phyloP scores from a whole-genome alignment of 2,888 invertebrate genomes.

The Cosmia pyralina region DNA sequence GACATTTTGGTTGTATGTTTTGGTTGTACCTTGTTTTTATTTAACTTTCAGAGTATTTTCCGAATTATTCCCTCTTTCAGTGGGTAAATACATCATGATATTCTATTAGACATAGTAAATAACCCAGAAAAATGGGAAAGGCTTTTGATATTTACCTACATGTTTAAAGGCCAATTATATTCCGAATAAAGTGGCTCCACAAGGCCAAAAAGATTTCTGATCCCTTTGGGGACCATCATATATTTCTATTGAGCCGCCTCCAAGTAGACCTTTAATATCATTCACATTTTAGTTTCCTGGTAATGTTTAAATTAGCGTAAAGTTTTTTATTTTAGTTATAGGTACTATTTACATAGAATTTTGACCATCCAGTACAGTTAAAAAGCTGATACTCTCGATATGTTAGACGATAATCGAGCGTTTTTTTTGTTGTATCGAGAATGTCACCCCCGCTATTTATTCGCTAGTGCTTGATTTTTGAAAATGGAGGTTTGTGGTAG shows the following conservation, averaged over 20 bases:
- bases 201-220: slow-evolving; percentile 71
- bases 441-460: neutral
- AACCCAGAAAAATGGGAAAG: slow-evolving; percentile 57
- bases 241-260: slow-evolving; percentile 74
- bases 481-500: slow-evolving; percentile 6
- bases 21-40: slow-evolving; percentile 1
- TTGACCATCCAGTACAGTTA: slow-evolving; percentile 73
- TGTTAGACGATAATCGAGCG: neutral
- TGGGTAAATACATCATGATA: slow-evolving; percentile 35
- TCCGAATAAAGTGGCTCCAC: slow-evolving; percentile 69
- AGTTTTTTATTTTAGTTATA: slow-evolving; percentile 38
- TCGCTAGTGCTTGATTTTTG: slow-evolving; percentile 8
- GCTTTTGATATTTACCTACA: slow-evolving; percentile 65
- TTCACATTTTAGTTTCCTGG: slow-evolving; percentile 66
- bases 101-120: slow-evolving; percentile 55
- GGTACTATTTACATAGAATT: slow-evolving; percentile 32
- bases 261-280: slow-evolving; percentile 71
- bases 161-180: slow-evolving; percentile 74
- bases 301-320: slow-evolving; percentile 66
- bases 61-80: slow-evolving; percentile 8
- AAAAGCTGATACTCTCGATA: slow-evolving; percentile 34
- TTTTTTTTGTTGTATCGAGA: slow-evolving; percentile 19
- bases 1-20: neutral
- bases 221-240: slow-evolving; percentile 72
- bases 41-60: slow-evolving; percentile 14